phyloP scores from a whole-genome alignment of 2,797 vertebrate species.

The Cetoscarus ocellatus region DNA sequence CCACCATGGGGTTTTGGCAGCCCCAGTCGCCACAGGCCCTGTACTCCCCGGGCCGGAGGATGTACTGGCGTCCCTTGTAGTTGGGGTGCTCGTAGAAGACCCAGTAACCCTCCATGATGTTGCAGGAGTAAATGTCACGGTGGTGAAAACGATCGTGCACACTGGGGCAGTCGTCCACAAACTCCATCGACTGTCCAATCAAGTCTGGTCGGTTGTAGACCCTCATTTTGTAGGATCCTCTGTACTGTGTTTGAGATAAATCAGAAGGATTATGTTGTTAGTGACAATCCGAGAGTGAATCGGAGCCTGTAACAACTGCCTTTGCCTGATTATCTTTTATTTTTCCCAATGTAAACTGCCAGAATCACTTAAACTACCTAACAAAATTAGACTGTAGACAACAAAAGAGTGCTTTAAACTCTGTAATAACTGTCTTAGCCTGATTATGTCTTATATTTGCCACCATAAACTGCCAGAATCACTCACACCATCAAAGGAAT shows the following conservation, averaged over 20 bases:
- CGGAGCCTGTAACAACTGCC: too few relatives aligned
- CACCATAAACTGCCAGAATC: too few relatives aligned
- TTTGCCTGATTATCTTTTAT: too few relatives aligned
- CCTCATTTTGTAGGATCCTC: conserved; percentile 84
- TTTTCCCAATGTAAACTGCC: too few relatives aligned
- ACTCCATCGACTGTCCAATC: conserved; percentile 84
- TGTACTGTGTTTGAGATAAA: conserved; percentile 72
- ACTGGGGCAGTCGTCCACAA: conserved; percentile 86
- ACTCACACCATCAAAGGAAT: too few relatives aligned
- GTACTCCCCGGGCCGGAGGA: conserved; percentile 85
- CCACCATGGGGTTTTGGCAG: conserved; percentile 81
- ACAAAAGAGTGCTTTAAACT: too few relatives aligned
- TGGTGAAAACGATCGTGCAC: conserved; percentile 79
- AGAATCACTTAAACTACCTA: too few relatives aligned
- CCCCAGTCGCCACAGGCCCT: conserved; percentile 83
- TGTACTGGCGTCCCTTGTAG: conserved; percentile 86
- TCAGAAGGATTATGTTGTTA: conserved; percentile 27
- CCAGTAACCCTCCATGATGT: conserved; percentile 85
- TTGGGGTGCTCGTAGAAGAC: conserved; percentile 87
- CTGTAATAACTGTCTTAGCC: too few relatives aligned
- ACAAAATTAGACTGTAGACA: too few relatives aligned
- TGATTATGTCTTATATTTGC: too few relatives aligned
- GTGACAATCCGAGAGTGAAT: background rate
- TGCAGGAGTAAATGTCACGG: conserved; percentile 84
- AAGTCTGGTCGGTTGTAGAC: conserved; percentile 84